Percentiles rank a stretch among this genome's conserved stretches.
phyloP scores from a whole-genome alignment of 2,888 invertebrate species.

The Cecidostiba fungosa region DNA sequence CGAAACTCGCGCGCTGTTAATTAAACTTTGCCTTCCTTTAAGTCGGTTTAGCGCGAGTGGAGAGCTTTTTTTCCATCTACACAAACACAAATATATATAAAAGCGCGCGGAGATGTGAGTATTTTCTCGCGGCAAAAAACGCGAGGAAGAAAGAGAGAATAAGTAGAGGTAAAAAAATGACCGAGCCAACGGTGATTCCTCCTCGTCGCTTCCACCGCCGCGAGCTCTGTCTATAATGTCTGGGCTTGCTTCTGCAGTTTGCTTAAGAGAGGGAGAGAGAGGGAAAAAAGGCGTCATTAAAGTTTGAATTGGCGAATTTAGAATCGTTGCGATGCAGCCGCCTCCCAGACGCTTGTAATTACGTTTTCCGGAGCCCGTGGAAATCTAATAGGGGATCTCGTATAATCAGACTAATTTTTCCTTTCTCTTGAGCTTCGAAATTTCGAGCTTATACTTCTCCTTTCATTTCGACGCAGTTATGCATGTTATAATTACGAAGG shows the following conservation, averaged over 20 bases:
- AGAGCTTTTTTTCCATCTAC: background rate
- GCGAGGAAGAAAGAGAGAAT: background rate
- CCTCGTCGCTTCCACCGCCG: background rate
- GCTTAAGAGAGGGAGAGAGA: background rate
- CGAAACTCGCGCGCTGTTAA: constrained; percentile 9
- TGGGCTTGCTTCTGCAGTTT: background rate
- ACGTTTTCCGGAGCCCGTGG: constrained; percentile 8
- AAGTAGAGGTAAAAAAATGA: background rate
- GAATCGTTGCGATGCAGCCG: constrained; percentile 36
- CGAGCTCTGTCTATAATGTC: background rate
- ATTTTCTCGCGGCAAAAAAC: background rate
- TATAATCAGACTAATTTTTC: constrained; percentile 44
- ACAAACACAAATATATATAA: background rate
- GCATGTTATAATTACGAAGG: background rate
- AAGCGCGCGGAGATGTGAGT: background rate
- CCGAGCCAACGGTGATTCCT: constrained; percentile 11
- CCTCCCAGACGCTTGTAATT: constrained; percentile 41
- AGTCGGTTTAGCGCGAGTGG: background rate
- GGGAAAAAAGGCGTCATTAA: constrained; percentile 51
- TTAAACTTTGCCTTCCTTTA: constrained; percentile 41
- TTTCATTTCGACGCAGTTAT: background rate
- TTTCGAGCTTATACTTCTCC: background rate
- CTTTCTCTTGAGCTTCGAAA: background rate
- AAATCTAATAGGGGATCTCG: constrained; percentile 36
- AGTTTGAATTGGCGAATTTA: constrained; percentile 53